Evolutionary conservation across 2,797 vertebrate genomes (phyloP).

Genomic region (Pangasius macronema): DNA sequence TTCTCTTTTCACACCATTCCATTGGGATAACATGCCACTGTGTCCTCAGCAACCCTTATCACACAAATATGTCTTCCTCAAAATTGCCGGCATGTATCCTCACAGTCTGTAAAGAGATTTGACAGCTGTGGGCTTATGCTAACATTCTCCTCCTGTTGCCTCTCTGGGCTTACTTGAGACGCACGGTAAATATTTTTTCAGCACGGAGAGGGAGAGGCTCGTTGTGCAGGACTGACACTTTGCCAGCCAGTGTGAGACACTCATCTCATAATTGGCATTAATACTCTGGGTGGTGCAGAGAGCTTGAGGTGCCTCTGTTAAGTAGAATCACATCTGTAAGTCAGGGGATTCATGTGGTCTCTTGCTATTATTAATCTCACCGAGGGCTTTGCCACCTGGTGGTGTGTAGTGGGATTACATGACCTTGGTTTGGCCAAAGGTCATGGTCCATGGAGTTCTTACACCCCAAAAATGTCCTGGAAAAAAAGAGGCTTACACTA

Average conservation of each 20-base stretch:
- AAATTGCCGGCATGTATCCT: not conserved
- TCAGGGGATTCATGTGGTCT: conserved; percentile 32
- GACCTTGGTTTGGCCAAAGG: conserved; percentile 3
- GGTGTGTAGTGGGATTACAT: conserved; percentile 2
- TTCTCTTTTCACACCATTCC: conserved; percentile 62
- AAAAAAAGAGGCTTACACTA: not conserved
- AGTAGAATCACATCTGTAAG: conserved; percentile 60
- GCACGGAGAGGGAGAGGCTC: conserved; percentile 33
- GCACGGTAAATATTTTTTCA: conserved; percentile 70
- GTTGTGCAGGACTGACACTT: conserved; percentile 40
- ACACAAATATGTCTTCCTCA: conserved; percentile 17
- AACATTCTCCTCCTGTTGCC: not conserved
- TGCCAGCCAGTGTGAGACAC: conserved; percentile 47
- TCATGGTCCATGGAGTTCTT: not conserved
- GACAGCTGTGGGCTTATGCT: conserved; percentile 85
- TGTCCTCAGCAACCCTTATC: conserved; percentile 74
- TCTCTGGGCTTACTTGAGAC: conserved; percentile 55
- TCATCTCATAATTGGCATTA: conserved; percentile 52
- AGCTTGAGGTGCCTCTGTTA: conserved; percentile 50
- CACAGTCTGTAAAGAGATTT: conserved; percentile 1
- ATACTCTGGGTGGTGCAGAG: conserved; percentile 48
- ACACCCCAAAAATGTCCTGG: not conserved
- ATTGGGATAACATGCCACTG: conserved; percentile 64
- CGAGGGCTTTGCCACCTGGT: conserved; percentile 35
- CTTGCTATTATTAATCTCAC: conserved; percentile 50